Base-by-base conservation (phyloP, 2,888 invertebrate species). In the Sarcophaga rosellei region DNA sequence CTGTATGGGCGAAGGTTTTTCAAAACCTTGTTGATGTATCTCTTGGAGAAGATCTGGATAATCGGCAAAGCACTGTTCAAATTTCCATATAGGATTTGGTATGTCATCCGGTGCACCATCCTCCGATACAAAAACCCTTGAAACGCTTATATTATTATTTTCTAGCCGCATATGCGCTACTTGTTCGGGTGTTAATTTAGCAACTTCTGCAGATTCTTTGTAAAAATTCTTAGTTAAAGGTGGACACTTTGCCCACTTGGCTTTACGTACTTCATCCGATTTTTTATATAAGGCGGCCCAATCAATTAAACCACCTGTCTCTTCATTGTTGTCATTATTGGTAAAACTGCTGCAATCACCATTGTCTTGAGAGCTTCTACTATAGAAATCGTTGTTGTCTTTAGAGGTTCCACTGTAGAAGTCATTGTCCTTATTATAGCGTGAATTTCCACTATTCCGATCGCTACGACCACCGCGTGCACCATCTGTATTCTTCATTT, bases 1-100 rank as follows among this genome's bases (percentile, higher is more conserved):
- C 93, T 99, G 98, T 90, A 99, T 98, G 0, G 99, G 99, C 1
- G 98, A 97, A 0, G 99, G 99, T 86, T 95, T 95, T 35, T 93
- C 92, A 91, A 99, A 99, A 0, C 95, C 96, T 88, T 97, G 97
- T 88, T 97, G 97, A 72, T 94, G 92, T 69, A 99, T 96, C 94
- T 98, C 97, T 1, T 93, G 94, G 87, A 99, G 91, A 77, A 99
- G 96, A 90, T 97, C 97, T 8, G 98, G 98, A 92, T 97, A 98
- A 78, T 95, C 92, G 86, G 95, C 94, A 91, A 97, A 98, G 70
- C 97, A 96, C 90, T 98, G 97, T 89, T 97, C 96, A 93, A 99
- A 99, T 59, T 95, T 96, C 89, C 94, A 92, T 1, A 93, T 87
- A 0, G 93, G 93, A 90, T 93, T 93, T 0, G 93, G 93, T 81